phyloP scores from a whole-genome alignment of 1,140 invertebrate species.

The Philotrypesis tridentata region DNA sequence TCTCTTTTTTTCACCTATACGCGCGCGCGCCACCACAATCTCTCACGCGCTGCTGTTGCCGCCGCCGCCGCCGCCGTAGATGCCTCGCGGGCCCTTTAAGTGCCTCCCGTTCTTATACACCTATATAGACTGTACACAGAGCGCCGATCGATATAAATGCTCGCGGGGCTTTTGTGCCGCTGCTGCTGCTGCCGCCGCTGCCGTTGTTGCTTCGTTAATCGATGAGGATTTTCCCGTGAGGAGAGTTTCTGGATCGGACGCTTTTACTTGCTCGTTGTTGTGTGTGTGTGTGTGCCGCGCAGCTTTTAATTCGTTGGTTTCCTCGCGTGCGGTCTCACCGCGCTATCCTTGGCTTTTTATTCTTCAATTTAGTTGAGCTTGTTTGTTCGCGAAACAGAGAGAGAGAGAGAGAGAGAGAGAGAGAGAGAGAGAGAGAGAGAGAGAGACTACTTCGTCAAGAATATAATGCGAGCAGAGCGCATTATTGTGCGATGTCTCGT shows the following conservation, averaged over 20 bases:
- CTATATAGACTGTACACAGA: not conserved
- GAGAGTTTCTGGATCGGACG: not conserved
- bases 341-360: not conserved
- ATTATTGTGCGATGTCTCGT: too few species aligned
- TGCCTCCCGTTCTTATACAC: not conserved
- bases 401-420: too few species aligned
- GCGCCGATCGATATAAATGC: slow-evolving; percentile 19
- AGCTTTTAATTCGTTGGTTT: not conserved
- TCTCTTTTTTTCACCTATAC: slow-evolving; percentile 39
- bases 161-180: not conserved
- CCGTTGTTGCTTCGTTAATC: not conserved
- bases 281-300: not conserved
- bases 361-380: not conserved
- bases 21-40: slow-evolving; percentile 21
- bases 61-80: too few species aligned
- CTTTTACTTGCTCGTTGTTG: slow-evolving; percentile 6
- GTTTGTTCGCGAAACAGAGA: not conserved
- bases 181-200: not conserved
- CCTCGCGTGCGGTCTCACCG: slow-evolving; percentile 5
- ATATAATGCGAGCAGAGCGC: too few species aligned
- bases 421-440: too few species aligned
- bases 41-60: slow-evolving; percentile 21
- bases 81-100: slow-evolving; percentile 41
- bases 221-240: slow-evolving; percentile 24
- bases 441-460: too few species aligned